A percentile compares a stretch with the other conserved stretches of the same genome.
phyloP scores from a whole-genome alignment of 1,140 invertebrate species.

The Temnothorax longispinosus region DNA sequence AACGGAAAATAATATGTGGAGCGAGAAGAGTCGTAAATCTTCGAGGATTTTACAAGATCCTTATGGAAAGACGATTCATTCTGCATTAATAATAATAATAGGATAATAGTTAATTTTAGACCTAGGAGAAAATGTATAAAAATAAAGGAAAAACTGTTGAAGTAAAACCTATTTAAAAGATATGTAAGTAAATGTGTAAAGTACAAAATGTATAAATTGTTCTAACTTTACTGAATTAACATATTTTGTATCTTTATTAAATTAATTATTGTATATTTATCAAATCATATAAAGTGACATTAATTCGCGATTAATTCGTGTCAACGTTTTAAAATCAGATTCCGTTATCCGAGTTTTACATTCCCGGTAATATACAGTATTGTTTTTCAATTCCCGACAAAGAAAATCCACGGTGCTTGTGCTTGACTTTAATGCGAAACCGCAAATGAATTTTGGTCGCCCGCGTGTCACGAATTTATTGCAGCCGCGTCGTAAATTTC shows the following conservation, averaged over 20 bases:
- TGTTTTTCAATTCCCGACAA: not conserved
- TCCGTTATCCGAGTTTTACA: not conserved
- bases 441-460: not conserved
- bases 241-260: not conserved
- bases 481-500: constrained; percentile 31
- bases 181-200: not conserved
- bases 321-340: not conserved
- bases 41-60: not conserved
- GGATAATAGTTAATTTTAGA: not conserved
- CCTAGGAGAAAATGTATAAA: not conserved
- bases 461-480: constrained; percentile 23
- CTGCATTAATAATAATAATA: not conserved
- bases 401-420: not conserved
- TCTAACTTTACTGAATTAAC: no score
- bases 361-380: not conserved
- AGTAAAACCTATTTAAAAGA: not conserved
- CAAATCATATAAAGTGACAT: not conserved
- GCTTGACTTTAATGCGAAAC: not conserved
- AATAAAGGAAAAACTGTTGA: not conserved
- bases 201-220: not conserved
- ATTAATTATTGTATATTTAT: not conserved
- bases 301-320: not conserved
- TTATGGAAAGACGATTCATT: not conserved
- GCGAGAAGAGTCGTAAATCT: not conserved
- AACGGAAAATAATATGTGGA: not conserved